Conservation (phyloP, 2,113 vertebrate species). For the Lonchura striata region DNA sequence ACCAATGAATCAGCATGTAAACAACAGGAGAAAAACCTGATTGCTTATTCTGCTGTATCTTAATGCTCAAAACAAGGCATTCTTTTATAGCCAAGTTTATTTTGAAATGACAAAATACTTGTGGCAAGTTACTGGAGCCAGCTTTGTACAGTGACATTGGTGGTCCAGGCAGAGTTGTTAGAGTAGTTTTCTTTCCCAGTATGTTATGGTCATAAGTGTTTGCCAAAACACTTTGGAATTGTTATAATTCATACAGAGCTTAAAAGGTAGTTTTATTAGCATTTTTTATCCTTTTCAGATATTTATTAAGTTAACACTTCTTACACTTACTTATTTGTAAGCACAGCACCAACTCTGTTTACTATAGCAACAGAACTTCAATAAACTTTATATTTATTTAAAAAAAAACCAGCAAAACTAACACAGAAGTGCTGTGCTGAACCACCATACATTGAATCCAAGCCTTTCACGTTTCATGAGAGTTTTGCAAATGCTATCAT, state of each 20-base stretch:
- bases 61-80: not conserved
- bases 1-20: accelerated
- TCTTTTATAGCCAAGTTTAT: not conserved
- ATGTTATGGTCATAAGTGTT: not conserved
- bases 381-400: not conserved
- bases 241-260: not conserved
- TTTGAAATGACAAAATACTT: not conserved
- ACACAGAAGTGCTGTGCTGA: not conserved
- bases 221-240: not conserved
- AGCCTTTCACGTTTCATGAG: not conserved
- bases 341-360: not conserved
- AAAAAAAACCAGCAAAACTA: not conserved
- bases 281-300: not conserved
- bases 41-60: not conserved
- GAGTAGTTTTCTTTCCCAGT: not conserved
- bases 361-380: not conserved
- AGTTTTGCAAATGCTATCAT: not conserved
- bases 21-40: not conserved
- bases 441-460: not conserved
- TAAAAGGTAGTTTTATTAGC: not conserved
- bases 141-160: not conserved
- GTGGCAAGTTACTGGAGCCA: not conserved
- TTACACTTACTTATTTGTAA: not conserved
- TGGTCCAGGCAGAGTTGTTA: not conserved
- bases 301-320: not conserved